Base-by-base conservation (phyloP, 2,113 vertebrate species). In the Uria aalge region DNA sequence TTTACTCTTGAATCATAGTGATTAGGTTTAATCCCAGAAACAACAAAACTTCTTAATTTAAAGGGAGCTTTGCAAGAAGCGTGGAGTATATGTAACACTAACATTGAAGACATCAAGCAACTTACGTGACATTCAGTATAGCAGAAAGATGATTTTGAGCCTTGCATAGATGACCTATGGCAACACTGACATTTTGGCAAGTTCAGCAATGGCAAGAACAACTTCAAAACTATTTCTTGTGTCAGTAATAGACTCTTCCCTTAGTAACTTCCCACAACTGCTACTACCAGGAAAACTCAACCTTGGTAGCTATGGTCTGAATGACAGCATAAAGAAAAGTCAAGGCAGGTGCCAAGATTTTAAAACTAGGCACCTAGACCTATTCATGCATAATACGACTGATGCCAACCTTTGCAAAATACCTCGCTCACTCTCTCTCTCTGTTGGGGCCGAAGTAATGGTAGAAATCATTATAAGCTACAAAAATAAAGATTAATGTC, bases 241-340 rank as follows among this genome's bases (percentile, higher is more conserved):
- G 69, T 87, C 91, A 92, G 86, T 69, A 86, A 56, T 18, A 88
- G 52, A 87, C 43, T 91, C 66, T 78, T 95, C 43, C 48, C 27
- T 30, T 50, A 56, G 84, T 64, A 95, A 78, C 62, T 79, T 90
- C 64, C 77, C 94, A 76, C 87, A 92, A 47, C 64, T 62, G 57
- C 76, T 92, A 74, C 56, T 64, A 94, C 1, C 5, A 84, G 86
- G 60, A 84, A 88, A 95, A 93, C 48, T 89, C 68, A 89, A 22
- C 56, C 72, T 91, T 84, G 57, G 52, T 75, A 92, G 83, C 47
- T 86, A 48, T 47, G 56, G 60, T 74, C 72, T 87, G 45, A 94
- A 81, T 62, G 52, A 87, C 74, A 87, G n/a, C 73, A 92, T 38
- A 82, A 67, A 93, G 82, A 93, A 74, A 88, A 97, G 80, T 85